A percentile compares a stretch with the other conserved stretches of the same genome.
phyloP scores from a whole-genome alignment of 30 jellyfish, hydroid and myxozoan genomes.

The Aurelia sp. region DNA sequence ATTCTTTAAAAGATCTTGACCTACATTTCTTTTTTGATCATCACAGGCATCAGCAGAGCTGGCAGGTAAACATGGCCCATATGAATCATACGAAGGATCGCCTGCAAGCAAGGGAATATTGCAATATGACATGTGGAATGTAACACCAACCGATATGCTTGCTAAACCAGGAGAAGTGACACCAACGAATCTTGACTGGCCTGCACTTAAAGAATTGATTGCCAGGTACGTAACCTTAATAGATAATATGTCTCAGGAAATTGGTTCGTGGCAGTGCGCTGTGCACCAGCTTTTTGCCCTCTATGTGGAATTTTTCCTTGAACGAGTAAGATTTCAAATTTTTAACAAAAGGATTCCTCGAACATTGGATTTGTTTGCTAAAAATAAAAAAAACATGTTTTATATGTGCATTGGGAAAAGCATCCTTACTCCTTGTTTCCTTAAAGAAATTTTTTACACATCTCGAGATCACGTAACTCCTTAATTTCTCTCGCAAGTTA shows the following conservation, averaged over 20 bases:
- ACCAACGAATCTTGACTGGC: constrained; percentile 94
- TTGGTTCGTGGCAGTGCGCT: background rate
- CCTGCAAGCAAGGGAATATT: constrained; percentile 98
- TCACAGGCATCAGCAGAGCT: constrained; percentile 95
- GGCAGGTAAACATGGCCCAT: constrained; percentile 92
- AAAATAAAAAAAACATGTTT: too few relatives aligned
- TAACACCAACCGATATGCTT: constrained; percentile 92
- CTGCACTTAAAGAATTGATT: constrained; percentile 81
- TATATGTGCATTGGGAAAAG: too few relatives aligned
- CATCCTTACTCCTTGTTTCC: too few relatives aligned
- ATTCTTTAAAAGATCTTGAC: too few relatives aligned
- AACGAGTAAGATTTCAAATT: too few relatives aligned
- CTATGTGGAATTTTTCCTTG: too few relatives aligned
- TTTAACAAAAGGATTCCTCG: too few relatives aligned
- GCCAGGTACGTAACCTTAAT: constrained; percentile 65
- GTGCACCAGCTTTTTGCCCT: too few relatives aligned
- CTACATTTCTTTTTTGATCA: background rate
- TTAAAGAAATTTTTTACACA: too few relatives aligned
- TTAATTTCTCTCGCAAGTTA: too few relatives aligned
- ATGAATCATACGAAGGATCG: constrained; percentile 87
- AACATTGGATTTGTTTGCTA: too few relatives aligned
- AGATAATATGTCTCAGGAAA: background rate
- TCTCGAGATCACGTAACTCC: too few relatives aligned
- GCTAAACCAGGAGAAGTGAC: constrained; percentile 64
- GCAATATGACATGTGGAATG: constrained; percentile 99